These are phyloP conservation scores for Drosophila imparisetae DNA, from an alignment of 2,888 invertebrate species.

Conservation along the genomic window DNA sequence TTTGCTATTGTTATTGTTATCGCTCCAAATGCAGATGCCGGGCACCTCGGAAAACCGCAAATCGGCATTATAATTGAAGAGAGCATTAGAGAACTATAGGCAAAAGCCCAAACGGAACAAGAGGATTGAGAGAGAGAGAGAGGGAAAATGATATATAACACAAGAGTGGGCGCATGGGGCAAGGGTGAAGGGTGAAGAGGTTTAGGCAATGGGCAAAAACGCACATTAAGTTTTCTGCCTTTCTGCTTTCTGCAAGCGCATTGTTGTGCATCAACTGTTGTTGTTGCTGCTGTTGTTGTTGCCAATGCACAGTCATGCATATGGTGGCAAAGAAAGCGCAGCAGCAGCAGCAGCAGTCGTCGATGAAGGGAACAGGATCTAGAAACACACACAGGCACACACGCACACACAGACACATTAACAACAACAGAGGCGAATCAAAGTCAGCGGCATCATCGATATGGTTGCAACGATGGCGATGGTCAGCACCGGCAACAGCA, in stretches of 20 bases:
- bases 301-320: slow-evolving; percentile 15
- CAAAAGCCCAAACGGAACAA: slow-evolving; percentile 23
- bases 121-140: neutral
- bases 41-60: slow-evolving; percentile 43
- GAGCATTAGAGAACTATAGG: slow-evolving; percentile 47
- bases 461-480: slow-evolving; percentile 59
- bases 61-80: slow-evolving; percentile 60
- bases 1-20: slow-evolving; percentile 24
- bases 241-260: slow-evolving; percentile 53
- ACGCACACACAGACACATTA: slow-evolving; percentile 18
- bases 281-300: slow-evolving; percentile 39
- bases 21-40: slow-evolving; percentile 43
- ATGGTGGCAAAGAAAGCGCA: slow-evolving; percentile 71
- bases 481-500: slow-evolving; percentile 31
- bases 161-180: neutral
- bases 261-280: slow-evolving; percentile 50
- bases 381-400: slow-evolving; percentile 21
- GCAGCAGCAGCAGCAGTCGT: slow-evolving; percentile 35
- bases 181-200: neutral
- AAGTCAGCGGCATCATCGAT: slow-evolving; percentile 80
- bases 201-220: slow-evolving; percentile 46
- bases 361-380: slow-evolving; percentile 44
- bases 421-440: slow-evolving; percentile 70
- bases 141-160: slow-evolving; percentile 8
- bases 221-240: slow-evolving; percentile 75